These are phyloP conservation scores for Thunnus thynnus DNA, from an alignment of 2,113 vertebrate species.

Conservation along the genomic window DNA sequence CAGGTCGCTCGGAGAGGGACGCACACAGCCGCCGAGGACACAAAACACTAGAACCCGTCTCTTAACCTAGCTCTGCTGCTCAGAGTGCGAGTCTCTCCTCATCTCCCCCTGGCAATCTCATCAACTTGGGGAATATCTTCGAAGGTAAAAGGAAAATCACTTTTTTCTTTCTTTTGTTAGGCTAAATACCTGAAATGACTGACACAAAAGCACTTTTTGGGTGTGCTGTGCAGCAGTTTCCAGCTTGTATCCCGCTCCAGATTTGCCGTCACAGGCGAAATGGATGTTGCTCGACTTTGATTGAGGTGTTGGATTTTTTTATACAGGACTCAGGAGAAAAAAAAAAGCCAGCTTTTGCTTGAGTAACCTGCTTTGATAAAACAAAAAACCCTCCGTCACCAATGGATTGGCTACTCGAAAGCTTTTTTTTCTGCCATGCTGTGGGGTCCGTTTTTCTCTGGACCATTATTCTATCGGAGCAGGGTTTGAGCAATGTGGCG, in stretches of 20 bases:
- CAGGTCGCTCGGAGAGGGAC: slow-evolving; percentile 76
- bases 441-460: slow-evolving; percentile 46
- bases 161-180: slow-evolving; percentile 45
- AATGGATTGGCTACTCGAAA: slow-evolving; percentile 28
- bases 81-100: slow-evolving; percentile 27
- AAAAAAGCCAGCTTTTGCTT: background rate
- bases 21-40: slow-evolving; percentile 68
- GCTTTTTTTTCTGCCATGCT: slow-evolving; percentile 34
- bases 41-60: slow-evolving; percentile 42
- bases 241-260: slow-evolving; percentile 25
- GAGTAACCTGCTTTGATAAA: slow-evolving; percentile 20
- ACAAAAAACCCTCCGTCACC: slow-evolving; percentile 22
- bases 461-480: slow-evolving; percentile 20
- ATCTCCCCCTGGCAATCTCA: slow-evolving; percentile 14
- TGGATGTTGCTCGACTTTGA: slow-evolving; percentile 9
- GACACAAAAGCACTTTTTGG: slow-evolving; percentile 61
- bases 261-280: background rate
- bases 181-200: slow-evolving; percentile 23
- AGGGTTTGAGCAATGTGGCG: background rate
- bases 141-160: slow-evolving; percentile 71
- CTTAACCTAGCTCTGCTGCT: slow-evolving; percentile 15
- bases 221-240: slow-evolving; percentile 48
- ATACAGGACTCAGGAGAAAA: background rate
- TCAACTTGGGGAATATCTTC: slow-evolving; percentile 65
- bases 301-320: slow-evolving; percentile 11